A percentile compares a stretch with the other conserved stretches of the same genome.
phyloP scores from a whole-genome alignment of 1,140 invertebrate genomes.

The Drosophila elegans region DNA sequence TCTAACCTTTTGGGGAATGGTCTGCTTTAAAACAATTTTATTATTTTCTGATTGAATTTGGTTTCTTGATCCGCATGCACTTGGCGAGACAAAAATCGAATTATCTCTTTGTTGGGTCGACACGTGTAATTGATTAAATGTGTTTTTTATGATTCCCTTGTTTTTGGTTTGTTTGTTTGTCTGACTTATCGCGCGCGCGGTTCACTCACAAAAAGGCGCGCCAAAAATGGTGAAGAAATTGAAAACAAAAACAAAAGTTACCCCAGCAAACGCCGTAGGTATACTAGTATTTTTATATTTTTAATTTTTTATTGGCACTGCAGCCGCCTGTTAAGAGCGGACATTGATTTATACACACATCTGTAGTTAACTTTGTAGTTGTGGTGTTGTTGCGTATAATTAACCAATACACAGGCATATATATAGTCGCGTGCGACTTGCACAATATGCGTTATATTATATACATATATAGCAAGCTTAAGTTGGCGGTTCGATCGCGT shows the following conservation, averaged over 20 bases:
- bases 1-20: conserved; percentile 51
- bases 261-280: conserved; percentile 6
- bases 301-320: conserved; percentile 30
- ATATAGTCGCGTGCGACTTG: conserved; percentile 56
- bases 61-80: conserved; percentile 15
- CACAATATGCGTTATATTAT: conserved; percentile 42
- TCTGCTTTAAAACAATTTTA: conserved; percentile 41
- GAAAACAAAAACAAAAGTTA: conserved; percentile 30
- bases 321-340: conserved; percentile 36
- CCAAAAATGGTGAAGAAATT: conserved; percentile 43
- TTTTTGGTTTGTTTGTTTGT: conserved; percentile 28
- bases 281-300: not conserved
- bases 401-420: conserved; percentile 37
- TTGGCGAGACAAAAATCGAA: conserved; percentile 8
- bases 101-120: conserved; percentile 30
- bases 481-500: conserved; percentile 17
- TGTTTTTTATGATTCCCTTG: conserved; percentile 12
- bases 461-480: not conserved
- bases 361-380: conserved; percentile 31
- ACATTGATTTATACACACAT: conserved; percentile 51
- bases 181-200: not conserved
- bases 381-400: conserved; percentile 43
- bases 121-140: conserved; percentile 47
- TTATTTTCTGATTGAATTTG: conserved; percentile 33
- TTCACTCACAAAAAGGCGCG: conserved; percentile 44